Evolutionary conservation across 2,888 invertebrate species (phyloP), one percentile per base, ranked within the genome.

Genomic region (Halocaridina rubra): DNA sequence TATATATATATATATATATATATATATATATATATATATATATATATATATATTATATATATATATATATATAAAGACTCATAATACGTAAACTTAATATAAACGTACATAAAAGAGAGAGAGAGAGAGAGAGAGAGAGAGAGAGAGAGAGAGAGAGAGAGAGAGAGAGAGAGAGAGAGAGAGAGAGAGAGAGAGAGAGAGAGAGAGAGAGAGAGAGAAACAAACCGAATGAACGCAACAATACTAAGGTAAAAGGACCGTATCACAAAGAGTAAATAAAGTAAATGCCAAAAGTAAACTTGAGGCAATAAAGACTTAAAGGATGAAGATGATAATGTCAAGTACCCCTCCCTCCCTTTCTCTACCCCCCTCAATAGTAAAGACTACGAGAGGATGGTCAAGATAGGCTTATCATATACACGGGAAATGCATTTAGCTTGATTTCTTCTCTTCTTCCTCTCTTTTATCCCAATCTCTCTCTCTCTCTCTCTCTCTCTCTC

Each of bases 81-180:
- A n/a, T n/a, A n/a, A n/a, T n/a, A n/a, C n/a, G n/a, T n/a, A n/a
- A n/a, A n/a, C n/a, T n/a, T n/a, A n/a, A n/a, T n/a, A n/a, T n/a
- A n/a, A n/a, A n/a, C n/a, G n/a, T 71, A 30, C 32, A 30, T 32
- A 22, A 5, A 13, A 8, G 27, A 30, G n/a, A 29, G n/a, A 32
- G n/a, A 16, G 3, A n/a, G 19, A 32, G n/a, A 19, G 16, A n/a
- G 3, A 32, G 29, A 71, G 22, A 10, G 71, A 22, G 1, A 32
- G 22, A 30, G 33, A 33, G 74, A 74, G 74, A 74, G 74, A 39
- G 74, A 74, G 74, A 74, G 71, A 71, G 71, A 71, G 71, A 30
- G 30, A 30, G 30, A 67, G 61, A 4, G 4, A 27, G n/a, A 19
- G 61, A 19, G n/a, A 27, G 61, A 13, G 30, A 30, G 30, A 32